These are phyloP conservation scores for Sitta europaea DNA, from an alignment of 2,113 vertebrate genomes.

Conservation along the genomic window DNA sequence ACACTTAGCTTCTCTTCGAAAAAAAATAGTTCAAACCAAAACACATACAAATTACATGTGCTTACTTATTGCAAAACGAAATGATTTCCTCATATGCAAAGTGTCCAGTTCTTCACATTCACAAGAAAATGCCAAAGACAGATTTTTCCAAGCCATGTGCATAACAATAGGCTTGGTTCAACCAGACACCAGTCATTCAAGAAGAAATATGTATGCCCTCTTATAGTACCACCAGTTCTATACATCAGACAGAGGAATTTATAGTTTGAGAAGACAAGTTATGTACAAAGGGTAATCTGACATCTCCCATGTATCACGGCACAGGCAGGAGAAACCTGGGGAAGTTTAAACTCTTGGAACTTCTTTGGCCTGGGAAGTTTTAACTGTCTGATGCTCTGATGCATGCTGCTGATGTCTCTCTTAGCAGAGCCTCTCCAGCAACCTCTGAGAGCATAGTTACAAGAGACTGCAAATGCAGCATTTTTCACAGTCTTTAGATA, in stretches of 20 bases:
- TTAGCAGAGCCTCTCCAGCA: background rate
- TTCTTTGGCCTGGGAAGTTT: background rate
- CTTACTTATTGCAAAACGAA: background rate
- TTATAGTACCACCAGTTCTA: background rate
- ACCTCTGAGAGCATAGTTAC: background rate
- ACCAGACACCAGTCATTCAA: background rate
- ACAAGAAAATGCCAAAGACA: background rate
- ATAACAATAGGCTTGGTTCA: background rate
- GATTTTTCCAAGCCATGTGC: background rate
- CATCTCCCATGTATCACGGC: background rate
- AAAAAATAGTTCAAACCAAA: background rate
- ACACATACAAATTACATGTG: background rate
- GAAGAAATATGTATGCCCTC: background rate
- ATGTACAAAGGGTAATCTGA: background rate
- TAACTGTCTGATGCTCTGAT: background rate
- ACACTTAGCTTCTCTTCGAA: background rate
- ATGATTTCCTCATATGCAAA: background rate
- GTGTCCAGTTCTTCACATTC: rapidly evolving
- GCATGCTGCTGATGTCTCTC: background rate
- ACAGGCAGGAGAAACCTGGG: background rate
- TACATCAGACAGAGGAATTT: background rate
- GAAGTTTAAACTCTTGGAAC: background rate
- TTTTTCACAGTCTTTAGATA: background rate
- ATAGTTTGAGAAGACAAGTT: background rate
- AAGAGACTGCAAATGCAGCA: background rate